Evolutionary conservation across 2,888 invertebrate species (phyloP).

Genomic region (Caenorhabditis wallacei): DNA sequence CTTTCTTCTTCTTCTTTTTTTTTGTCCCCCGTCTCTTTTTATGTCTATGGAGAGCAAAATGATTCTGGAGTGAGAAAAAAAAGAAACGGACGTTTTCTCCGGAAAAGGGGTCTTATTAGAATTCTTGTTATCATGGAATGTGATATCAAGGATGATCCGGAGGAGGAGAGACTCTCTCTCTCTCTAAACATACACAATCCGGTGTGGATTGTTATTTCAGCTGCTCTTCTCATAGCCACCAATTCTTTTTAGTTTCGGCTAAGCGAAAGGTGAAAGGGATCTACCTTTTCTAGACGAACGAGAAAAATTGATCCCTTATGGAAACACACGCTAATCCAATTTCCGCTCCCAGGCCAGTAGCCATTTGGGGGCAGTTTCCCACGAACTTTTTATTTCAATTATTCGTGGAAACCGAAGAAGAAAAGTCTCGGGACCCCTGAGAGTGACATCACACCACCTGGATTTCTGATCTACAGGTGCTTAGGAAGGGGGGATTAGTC

Average conservation of each 20-base stretch:
- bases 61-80: constrained; percentile 45
- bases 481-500: constrained; percentile 40
- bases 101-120: too few species aligned
- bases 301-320: constrained; percentile 47
- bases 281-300: too few species aligned
- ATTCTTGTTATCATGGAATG: too few species aligned
- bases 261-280: too few species aligned
- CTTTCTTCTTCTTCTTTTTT: constrained; percentile 12
- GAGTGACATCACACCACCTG: constrained; percentile 31
- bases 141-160: constrained; percentile 47
- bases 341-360: constrained; percentile 28
- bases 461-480: constrained; percentile 58
- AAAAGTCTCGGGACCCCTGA: background rate
- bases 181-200: constrained; percentile 29
- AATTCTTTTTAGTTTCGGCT: too few species aligned
- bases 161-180: background rate
- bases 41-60: constrained; percentile 14
- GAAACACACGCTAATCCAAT: constrained; percentile 51
- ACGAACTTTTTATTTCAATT: constrained; percentile 49
- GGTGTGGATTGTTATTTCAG: too few species aligned
- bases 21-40: constrained; percentile 3
- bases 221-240: too few species aligned
- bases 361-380: constrained; percentile 20
- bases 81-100: background rate
- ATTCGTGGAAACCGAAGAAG: background rate